Base-by-base conservation (phyloP, 2,113 vertebrate genomes). In the Sporophila hypoxantha region DNA sequence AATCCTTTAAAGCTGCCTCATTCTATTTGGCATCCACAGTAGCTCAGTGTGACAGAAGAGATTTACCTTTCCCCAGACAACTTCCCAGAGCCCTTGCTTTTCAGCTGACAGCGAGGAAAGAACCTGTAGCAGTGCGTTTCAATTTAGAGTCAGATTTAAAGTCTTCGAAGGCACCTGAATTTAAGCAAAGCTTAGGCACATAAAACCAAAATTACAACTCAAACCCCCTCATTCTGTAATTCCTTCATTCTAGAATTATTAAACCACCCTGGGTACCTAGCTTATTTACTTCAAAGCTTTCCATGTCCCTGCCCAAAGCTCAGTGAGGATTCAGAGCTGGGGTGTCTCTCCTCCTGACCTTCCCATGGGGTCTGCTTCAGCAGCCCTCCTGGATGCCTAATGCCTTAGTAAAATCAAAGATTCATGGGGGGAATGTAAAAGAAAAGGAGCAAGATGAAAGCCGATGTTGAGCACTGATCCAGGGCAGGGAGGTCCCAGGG, bases 1-100 rank as follows among this genome's bases (percentile, higher is more conserved):
- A 95, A 93, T 94, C 84, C 90, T 87, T 94, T 92, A 92, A 92
- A 94, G 81, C 91, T 88, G 65, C 60, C 71, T 93, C 86, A 82
- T 94, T 93, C 80, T 85, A 46, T 86, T 90, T 94, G 88, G 75
- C 90, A 94, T 76, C 80, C 87, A 85, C 78, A 76, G 86, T 91
- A 92, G 90, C 71, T 93, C 88, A 87, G 77, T 64, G 64, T 89
- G 88, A 92, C 70, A 92, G 85, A 87, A 91, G 89, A 94, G 91
- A 94, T 95, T 95, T 95, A 92, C 82, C 77, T 86, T 90, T 93
- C 86, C 76, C 83, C 66, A 92, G 75, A 82, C 67, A 87, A 86
- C 67, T 82, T 91, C 56, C 60, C 71, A 92, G 67, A 93, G 88
- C 64, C 55, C 52, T 92, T 84, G 81, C 74, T 88, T 91, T 92